Conservation (phyloP, 1,140 invertebrate genomes). For the Eumeta japonica region DNA sequence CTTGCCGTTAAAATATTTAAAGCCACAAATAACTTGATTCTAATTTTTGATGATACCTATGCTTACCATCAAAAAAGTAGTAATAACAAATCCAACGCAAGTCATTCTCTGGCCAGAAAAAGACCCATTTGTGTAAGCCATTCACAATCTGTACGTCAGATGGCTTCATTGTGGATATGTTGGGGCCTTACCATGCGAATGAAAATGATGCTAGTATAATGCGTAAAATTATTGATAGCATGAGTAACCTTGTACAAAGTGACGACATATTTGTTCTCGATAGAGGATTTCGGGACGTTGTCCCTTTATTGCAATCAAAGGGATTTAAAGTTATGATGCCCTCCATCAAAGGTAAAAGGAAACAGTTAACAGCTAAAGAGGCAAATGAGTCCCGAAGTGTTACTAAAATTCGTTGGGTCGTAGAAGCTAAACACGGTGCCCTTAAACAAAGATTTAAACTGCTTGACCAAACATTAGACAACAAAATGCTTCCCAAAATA, state of each 20-base stretch:
- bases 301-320: constrained; percentile 1
- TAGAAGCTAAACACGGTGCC: constrained; percentile 1
- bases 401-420: not conserved
- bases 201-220: constrained; percentile 2
- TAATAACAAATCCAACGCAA: constrained; percentile 25
- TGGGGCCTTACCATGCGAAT: constrained; percentile 1
- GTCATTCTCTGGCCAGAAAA: constrained; percentile 26
- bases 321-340: constrained; percentile 2
- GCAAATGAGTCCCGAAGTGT: not conserved
- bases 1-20: constrained; percentile 6
- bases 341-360: constrained; percentile 1
- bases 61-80: constrained; percentile 21
- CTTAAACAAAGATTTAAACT: constrained; percentile 1
- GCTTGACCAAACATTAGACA: not conserved
- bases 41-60: constrained; percentile 26
- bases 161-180: constrained; percentile 20
- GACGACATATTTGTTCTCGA: too few species aligned
- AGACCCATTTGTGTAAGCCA: constrained; percentile 17
- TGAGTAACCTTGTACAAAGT: too few species aligned
- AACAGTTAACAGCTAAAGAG: constrained; percentile 2
- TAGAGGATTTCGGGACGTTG: not conserved
- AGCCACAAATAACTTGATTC: constrained; percentile 5
- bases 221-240: too few species aligned
- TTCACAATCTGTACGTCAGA: constrained; percentile 25
- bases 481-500: constrained; percentile 1